Evolutionary conservation across 2,888 invertebrate species (phyloP), one percentile per base, ranked within the genome.

Genomic region (Galerucella pusilla): DNA sequence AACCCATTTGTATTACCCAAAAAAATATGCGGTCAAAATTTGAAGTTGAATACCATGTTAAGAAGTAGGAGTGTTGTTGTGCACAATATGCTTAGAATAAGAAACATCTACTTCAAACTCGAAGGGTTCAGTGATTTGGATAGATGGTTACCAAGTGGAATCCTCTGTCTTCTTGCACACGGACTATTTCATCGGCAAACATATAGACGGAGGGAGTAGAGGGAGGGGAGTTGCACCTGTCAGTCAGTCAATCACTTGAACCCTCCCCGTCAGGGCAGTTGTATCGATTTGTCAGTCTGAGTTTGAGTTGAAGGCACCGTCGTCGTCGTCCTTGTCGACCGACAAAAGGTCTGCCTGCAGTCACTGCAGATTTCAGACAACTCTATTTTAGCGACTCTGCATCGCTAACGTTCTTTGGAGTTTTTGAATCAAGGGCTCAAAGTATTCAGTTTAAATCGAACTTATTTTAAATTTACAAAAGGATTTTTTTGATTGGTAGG

Each of bases 201-300:
- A 68, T 49, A 73, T 71, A 42, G 75, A 60, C 70, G 57, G 59
- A 71, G 68, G 60, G 73, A 70, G 69, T 70, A 72, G 78, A 72
- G 75, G 75, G 75, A 76, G 66, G 70, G 71, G 70, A 60, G 81
- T 81, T 84, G 85, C 85, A 86, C 85, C 86, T 87, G 87, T 87
- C 87, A 87, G 86, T 87, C 86, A 87, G 85, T 87, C 87, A 86
- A 87, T 87, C 87, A 87, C 82, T 80, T 80, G 81, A 81, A 79
- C 84, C 82, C 81, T 82, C 85, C 85, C 84, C 81, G 80, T 83
- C 82, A 83, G 83, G 83, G 82, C 80, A 83, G 84, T 84, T 83
- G 85, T 85, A 85, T 85, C 85, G 85, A 85, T 85, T 85, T 84
- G 85, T 84, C 83, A 78, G 78, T 78, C 77, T 77, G 81, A 81